A percentile compares a stretch with the other conserved stretches of the same genome.
These are phyloP conservation scores for Fabriciana adippe DNA, from an alignment of 2,888 invertebrate genomes.

Conservation along the genomic window DNA sequence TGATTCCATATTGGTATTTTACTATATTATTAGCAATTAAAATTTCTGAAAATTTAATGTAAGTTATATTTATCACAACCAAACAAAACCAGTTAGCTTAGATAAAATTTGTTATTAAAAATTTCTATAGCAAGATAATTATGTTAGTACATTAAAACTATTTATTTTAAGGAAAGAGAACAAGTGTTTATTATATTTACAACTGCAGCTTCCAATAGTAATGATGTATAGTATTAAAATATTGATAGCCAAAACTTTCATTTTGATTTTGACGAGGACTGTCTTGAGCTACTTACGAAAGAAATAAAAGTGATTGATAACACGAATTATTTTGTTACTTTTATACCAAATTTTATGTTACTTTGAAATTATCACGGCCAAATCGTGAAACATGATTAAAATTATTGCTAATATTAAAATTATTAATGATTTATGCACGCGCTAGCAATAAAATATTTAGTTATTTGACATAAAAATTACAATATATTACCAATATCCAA, in stretches of 20 bases:
- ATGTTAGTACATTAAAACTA: no score
- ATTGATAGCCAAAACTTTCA: not conserved
- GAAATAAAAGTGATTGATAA: not conserved
- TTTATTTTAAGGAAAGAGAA: not conserved
- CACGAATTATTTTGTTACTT: not conserved
- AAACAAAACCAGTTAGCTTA: no score
- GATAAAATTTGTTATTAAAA: no score
- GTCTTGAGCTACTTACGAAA: not conserved
- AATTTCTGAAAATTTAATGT: not conserved
- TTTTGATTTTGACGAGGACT: not conserved
- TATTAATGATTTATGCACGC: no score
- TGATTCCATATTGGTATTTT: no score
- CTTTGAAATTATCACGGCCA: not conserved
- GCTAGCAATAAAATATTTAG: no score
- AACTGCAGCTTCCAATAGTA: not conserved
- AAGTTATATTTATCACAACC: no score
- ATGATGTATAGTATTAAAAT: not conserved
- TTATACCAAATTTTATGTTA: not conserved
- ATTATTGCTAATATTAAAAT: not conserved
- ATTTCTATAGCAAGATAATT: no score
- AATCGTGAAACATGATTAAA: constrained; percentile 4
- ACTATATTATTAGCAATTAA: not conserved
- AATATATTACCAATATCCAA: no score
- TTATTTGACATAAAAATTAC: no score
- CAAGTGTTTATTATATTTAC: not conserved